Evolutionary conservation across 2,797 vertebrate species (phyloP), one percentile per base, ranked within the genome.

Genomic region (Rachycentron canadum): DNA sequence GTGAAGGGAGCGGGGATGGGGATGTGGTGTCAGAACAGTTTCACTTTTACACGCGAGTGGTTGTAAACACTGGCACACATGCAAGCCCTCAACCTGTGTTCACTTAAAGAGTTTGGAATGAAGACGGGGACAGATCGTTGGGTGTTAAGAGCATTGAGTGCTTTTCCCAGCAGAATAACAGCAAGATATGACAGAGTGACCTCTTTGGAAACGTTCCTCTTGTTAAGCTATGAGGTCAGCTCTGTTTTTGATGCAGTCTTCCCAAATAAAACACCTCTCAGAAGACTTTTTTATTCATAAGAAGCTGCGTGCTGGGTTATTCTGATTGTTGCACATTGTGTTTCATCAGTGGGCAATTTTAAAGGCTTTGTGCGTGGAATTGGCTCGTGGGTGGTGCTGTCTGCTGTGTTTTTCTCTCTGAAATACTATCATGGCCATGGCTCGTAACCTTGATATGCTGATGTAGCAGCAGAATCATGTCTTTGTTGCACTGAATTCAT

Each of bases 1-100:
- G 57, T 10, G 66, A 56, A 79, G 83, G 14, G 68, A 79, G 53
- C 52, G 1, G 57, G 58, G 73, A 7, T 6, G 32, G 3, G 72
- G 61, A 77, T 40, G 2, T 17, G 11, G 63, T 83, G 88, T 81
- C 79, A 57, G 30, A 81, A 73, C 76, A 79, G 73, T 78, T 73
- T 69, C 80, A 79, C 69, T 75, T 71, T 80, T 57, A 84, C 72
- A 64, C 79, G 41, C 74, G 82, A 62, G 28, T 49, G 69, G 65
- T 0, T n/a, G 30, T 4, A 21, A 58, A 80, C 43, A 16, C 61
- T 40, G 26, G 41, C 57, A 30, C 72, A 30, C 45, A 25, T 1
- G 45, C 16, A 5, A 47, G 23, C 30, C 19, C 19, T 9, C 9
- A 4, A 41, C 14, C 30, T 32, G 23, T 26, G 3, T 34, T 38